These are phyloP conservation scores for Heliconius charithonia DNA, from an alignment of 2,888 invertebrate species.

Conservation along the genomic window DNA sequence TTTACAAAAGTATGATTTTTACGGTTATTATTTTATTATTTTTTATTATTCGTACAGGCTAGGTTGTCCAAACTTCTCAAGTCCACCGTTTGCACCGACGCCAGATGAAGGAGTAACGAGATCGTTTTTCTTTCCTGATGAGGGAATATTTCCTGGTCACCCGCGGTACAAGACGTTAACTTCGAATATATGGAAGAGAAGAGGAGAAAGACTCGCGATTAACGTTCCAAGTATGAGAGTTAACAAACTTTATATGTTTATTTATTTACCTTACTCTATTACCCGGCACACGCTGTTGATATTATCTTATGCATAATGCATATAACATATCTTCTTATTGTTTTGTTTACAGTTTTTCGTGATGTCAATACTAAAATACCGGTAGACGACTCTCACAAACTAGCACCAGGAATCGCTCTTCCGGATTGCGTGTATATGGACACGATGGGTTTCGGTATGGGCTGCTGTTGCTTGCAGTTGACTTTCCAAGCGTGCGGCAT, in stretches of 20 bases:
- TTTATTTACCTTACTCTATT: no score
- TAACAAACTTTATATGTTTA: neutral
- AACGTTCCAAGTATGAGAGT: conserved; percentile 93
- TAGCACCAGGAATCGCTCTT: conserved; percentile 86
- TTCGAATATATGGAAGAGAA: conserved; percentile 94
- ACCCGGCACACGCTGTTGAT: conserved; percentile 35
- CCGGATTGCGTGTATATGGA: conserved; percentile 99
- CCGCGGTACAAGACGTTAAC: conserved; percentile 97
- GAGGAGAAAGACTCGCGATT: conserved; percentile 97
- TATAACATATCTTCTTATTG: neutral
- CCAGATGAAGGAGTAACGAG: conserved; percentile 90
- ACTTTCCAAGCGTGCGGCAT: conserved; percentile 99
- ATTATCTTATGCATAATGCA: neutral
- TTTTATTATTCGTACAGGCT: conserved; percentile 81
- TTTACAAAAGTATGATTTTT: neutral
- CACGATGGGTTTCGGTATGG: conserved; percentile 99
- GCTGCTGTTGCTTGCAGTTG: conserved; percentile 97
- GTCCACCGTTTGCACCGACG: conserved; percentile 86
- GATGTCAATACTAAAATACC: conserved; percentile 94
- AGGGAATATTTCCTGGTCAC: conserved; percentile 96
- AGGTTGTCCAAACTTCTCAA: conserved; percentile 94
- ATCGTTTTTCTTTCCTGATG: conserved; percentile 97
- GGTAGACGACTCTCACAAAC: conserved; percentile 88
- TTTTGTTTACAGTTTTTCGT: conserved; percentile 88
- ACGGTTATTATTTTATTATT: neutral